A percentile compares a stretch with the other conserved stretches of the same genome.
These are phyloP conservation scores for Coptotermes formosanus DNA, from an alignment of 1,140 invertebrate species.

Conservation along the genomic window DNA sequence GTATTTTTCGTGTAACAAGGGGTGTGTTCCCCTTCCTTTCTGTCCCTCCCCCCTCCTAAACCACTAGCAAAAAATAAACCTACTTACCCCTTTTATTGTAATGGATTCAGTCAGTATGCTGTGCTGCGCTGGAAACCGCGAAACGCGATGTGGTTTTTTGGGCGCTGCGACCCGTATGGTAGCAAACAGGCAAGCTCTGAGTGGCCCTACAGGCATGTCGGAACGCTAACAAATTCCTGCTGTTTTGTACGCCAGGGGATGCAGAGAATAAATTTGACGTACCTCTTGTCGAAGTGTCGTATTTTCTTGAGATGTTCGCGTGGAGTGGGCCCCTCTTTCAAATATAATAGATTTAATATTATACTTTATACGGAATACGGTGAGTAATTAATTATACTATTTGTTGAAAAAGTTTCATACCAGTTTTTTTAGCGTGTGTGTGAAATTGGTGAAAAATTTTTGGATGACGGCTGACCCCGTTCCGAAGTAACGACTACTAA, in stretches of 20 bases:
- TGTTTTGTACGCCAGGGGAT: not conserved
- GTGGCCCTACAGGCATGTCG: not conserved
- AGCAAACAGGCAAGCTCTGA: not conserved
- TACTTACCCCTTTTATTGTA: constrained; percentile 2
- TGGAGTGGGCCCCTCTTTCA: too few species aligned
- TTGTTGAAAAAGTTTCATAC: too few species aligned
- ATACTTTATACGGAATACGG: too few species aligned
- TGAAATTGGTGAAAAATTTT: too few species aligned
- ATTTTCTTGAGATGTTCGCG: not conserved
- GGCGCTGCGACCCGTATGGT: not conserved
- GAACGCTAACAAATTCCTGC: not conserved
- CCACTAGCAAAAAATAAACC: not conserved
- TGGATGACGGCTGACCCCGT: too few species aligned
- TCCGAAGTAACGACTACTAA: too few species aligned
- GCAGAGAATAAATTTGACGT: not conserved
- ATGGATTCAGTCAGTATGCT: not conserved
- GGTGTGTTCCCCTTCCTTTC: not conserved
- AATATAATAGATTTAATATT: too few species aligned
- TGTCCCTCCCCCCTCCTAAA: not conserved
- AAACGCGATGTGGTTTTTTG: constrained; percentile 14
- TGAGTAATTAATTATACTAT: too few species aligned
- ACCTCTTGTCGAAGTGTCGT: not conserved
- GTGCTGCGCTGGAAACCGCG: not conserved
- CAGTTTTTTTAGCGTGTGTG: too few species aligned
- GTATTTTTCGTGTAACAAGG: constrained; percentile 2